phyloP scores from a whole-genome alignment of 2,888 invertebrate genomes.

The Boloria euphrosyne region DNA sequence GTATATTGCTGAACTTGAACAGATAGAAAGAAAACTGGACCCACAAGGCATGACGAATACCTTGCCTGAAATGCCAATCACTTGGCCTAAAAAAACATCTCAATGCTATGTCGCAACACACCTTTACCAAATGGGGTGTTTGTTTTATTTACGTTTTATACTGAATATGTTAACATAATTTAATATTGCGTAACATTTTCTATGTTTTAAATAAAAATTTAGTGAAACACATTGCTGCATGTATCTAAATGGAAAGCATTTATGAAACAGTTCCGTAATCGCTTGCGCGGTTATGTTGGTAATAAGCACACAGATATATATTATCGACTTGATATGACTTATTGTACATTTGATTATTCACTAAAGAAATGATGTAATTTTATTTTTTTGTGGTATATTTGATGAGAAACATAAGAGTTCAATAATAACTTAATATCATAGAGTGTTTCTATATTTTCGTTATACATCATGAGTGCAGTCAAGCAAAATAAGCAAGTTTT shows the following conservation, averaged over 20 bases:
- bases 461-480: conserved; percentile 24
- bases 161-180: conserved; percentile 42
- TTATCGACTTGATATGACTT: no score
- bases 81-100: conserved; percentile 73
- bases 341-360: no score
- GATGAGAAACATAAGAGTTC: no score
- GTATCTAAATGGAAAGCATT: background rate
- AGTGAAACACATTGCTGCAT: background rate
- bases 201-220: conserved; percentile 15
- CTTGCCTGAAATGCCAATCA: conserved; percentile 69
- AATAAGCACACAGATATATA: no score
- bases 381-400: no score
- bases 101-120: conserved; percentile 59
- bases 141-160: conserved; percentile 49
- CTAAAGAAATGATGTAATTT: no score
- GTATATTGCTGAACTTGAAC: conserved; percentile 58
- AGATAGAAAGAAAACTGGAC: conserved; percentile 49
- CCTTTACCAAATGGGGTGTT: conserved; percentile 53
- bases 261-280: no score
- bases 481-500: conserved; percentile 33
- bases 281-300: no score
- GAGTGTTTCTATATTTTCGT: conserved; percentile 1
- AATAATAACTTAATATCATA: background rate
- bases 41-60: conserved; percentile 61
- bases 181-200: conserved; percentile 26